Evolutionary conservation across 2,113 vertebrate species (phyloP).

Genomic region (Albula goreensis): DNA sequence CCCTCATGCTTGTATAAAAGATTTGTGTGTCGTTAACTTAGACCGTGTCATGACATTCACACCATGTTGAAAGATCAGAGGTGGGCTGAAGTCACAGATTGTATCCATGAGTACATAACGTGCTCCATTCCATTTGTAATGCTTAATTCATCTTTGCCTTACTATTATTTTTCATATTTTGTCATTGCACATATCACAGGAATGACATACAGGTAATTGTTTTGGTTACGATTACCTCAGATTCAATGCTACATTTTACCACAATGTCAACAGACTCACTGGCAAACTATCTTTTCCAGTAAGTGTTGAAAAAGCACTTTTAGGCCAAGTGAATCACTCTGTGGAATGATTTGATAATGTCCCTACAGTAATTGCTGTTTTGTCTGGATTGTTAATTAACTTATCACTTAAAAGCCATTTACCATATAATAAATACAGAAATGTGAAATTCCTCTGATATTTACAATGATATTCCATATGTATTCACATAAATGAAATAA

Average conservation of each 20-base stretch:
- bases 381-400: too few relatives aligned
- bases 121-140: not conserved
- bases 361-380: too few relatives aligned
- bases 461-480: not conserved
- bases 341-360: too few relatives aligned
- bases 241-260: too few relatives aligned
- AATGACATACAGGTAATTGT: too few relatives aligned
- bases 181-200: not conserved
- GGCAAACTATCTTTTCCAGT: too few relatives aligned
- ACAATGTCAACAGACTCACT: too few relatives aligned
- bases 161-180: not conserved
- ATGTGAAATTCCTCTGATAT: not conserved
- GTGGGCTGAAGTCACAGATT: not conserved
- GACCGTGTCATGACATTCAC: not conserved
- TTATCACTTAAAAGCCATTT: not conserved
- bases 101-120: not conserved
- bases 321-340: too few relatives aligned
- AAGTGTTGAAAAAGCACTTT: too few relatives aligned
- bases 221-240: too few relatives aligned
- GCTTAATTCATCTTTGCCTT: not conserved
- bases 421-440: not conserved
- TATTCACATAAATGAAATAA: not conserved
- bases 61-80: not conserved
- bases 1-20: not conserved
- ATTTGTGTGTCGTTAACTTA: not conserved